Evolutionary conservation across 2,888 invertebrate species (phyloP).

Genomic region (Melolontha melolontha): DNA sequence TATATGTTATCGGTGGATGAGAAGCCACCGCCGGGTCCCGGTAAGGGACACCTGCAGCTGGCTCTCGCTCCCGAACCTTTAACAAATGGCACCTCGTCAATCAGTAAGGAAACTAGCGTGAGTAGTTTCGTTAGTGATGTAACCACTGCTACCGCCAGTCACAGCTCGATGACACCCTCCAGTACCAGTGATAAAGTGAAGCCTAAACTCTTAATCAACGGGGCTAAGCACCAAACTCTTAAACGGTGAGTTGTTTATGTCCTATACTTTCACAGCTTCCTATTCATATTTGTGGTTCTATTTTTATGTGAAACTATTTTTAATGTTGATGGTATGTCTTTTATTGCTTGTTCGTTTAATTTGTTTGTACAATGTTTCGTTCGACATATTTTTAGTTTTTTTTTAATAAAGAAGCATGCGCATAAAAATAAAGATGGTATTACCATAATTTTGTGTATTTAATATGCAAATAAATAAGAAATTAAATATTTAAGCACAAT

Average conservation of each 20-base stretch:
- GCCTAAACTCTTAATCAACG: constrained; percentile 77
- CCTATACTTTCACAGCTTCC: not conserved
- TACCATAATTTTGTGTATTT: too few relatives aligned
- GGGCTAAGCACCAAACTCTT: constrained; percentile 77
- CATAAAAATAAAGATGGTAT: too few relatives aligned
- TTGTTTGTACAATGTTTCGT: not conserved
- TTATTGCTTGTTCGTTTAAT: not conserved
- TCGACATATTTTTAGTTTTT: too few relatives aligned
- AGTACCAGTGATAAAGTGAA: constrained; percentile 74
- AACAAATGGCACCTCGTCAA: constrained; percentile 56
- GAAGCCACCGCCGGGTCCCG: constrained; percentile 75
- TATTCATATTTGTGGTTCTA: constrained; percentile 16
- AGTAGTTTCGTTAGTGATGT: constrained; percentile 78
- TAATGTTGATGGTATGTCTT: constrained; percentile 15
- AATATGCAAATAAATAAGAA: too few relatives aligned
- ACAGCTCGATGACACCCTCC: constrained; percentile 71
- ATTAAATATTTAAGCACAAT: too few relatives aligned
- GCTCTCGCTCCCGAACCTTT: constrained; percentile 59
- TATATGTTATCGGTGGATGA: constrained; percentile 85
- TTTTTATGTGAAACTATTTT: constrained; percentile 31
- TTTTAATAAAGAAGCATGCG: too few relatives aligned
- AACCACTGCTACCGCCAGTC: constrained; percentile 69
- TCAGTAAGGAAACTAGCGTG: constrained; percentile 76
- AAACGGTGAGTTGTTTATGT: constrained; percentile 71
- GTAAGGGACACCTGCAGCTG: constrained; percentile 65